Percentiles rank a stretch among this genome's conserved stretches.
Evolutionary conservation across 2,888 invertebrate species (phyloP).

Genomic region (Oxyteleia sp.): DNA sequence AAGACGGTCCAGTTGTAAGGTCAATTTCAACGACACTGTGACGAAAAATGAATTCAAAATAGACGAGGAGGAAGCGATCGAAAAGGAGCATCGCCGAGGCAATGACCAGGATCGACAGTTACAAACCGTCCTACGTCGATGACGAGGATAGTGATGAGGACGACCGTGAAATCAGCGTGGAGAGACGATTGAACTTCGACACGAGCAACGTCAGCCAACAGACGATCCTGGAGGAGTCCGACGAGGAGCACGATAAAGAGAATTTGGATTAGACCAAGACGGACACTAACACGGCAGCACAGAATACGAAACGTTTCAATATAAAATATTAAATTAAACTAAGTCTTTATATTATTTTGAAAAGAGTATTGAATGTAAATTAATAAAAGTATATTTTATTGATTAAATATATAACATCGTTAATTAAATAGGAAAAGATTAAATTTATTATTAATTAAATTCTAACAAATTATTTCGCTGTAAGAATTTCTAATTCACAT

Average conservation of each 20-base stretch:
- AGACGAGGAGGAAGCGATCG: slow-evolving; percentile 28
- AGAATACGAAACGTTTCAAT: no score
- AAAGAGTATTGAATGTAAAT: no score
- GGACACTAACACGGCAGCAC: no score
- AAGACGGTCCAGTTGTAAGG: slow-evolving; percentile 79
- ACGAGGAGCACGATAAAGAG: slow-evolving; percentile 47
- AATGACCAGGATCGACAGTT: slow-evolving; percentile 76
- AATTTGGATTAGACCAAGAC: no score
- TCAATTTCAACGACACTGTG: slow-evolving; percentile 82
- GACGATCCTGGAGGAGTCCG: not conserved
- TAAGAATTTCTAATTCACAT: no score
- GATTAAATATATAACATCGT: no score
- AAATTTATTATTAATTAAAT: no score
- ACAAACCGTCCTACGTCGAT: slow-evolving; percentile 38
- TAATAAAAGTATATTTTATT: no score
- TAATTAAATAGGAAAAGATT: no score
- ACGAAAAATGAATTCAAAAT: slow-evolving; percentile 71
- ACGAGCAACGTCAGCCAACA: slow-evolving; percentile 9
- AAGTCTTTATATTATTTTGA: no score
- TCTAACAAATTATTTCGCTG: no score
- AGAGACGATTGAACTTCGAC: slow-evolving; percentile 19
- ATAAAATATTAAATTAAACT: no score
- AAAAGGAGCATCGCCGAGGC: slow-evolving; percentile 67
- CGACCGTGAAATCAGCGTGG: not conserved
- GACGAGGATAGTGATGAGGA: not conserved